Evolutionary conservation across 2,888 invertebrate species (phyloP).

Genomic region (Eurytoma adleriae): DNA sequence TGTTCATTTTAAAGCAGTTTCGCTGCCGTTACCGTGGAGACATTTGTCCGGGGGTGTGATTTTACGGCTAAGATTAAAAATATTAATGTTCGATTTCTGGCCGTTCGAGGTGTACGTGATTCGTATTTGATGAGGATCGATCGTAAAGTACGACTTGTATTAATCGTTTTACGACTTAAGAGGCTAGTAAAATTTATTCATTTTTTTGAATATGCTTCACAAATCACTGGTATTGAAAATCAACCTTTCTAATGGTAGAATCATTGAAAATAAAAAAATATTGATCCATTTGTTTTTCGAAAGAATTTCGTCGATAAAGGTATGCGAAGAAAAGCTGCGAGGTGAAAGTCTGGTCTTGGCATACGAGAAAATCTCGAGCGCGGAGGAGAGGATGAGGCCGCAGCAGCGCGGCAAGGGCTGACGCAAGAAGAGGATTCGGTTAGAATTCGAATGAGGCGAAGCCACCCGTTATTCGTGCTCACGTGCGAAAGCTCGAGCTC

Average conservation of each 20-base stretch:
- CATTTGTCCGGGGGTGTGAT: conserved; percentile 3
- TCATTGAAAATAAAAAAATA: neutral
- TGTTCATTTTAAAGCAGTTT: conserved; percentile 46
- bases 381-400: neutral
- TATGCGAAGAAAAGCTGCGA: too few species aligned
- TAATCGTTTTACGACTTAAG: neutral
- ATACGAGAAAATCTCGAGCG: conserved; percentile 15
- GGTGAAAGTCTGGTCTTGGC: conserved; percentile 25
- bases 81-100: neutral
- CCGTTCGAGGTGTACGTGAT: too few species aligned
- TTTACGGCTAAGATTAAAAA: conserved; percentile 37
- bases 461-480: neutral
- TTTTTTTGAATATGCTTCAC: too few species aligned
- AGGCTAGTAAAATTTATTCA: neutral
- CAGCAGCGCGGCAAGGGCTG: conserved; percentile 13
- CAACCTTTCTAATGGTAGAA: too few species aligned
- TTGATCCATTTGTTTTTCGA: too few species aligned
- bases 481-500: conserved; percentile 56
- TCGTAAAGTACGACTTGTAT: too few species aligned
- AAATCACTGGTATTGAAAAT: too few species aligned
- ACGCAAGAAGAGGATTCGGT: conserved; percentile 66
- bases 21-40: neutral
- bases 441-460: conserved; percentile 72
- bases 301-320: too few species aligned
- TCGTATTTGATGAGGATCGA: too few species aligned